Evolutionary conservation across 1,140 invertebrate genomes (phyloP), one percentile per base, ranked within the genome.

Genomic region (Psix sp.): DNA sequence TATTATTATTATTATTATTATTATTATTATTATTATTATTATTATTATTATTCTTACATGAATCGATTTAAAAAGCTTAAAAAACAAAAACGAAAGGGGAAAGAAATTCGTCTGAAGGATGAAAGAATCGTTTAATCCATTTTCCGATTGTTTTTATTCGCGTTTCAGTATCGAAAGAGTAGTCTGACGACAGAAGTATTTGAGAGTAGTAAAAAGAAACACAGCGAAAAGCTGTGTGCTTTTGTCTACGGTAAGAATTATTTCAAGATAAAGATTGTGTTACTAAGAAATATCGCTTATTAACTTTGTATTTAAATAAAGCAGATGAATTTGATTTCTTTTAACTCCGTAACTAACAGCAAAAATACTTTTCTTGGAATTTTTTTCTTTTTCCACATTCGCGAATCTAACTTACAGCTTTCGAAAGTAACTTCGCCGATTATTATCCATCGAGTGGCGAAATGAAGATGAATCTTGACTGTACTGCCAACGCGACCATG

Each of bases 401-500:
- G 13, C n/a, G 40, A 1, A 7, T 26, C 24, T 46, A 10, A 82
- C 87, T 89, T 78, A 93, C 92, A 88, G 46, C 90, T 91, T 38
- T 91, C 88, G 77, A 93, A 93, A 21, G 88, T 88, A 5, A 95
- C 89, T 87, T 95, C 94, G 79, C 93, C 92, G 33, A 96, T 90
- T 83, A 96, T 90, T 57, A 96, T 91, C 93, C 93, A 94, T 35
- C 89, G 88, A 15, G 91, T 88, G 18, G 92, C 91, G 80, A 95
- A 96, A 81, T 90, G 91, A 3, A 95, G 87, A 56, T 92, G 90
- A 18, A 95, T 84, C 79, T 92, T 93, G 39, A 95, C 85, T 73
- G 90, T 91, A 65, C 87, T 88, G 6, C 90, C 94, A 3, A 92
- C 77, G 15, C 88, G 83, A 9, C 87, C 84, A 74, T 93, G 87